Percentiles rank a stretch among this genome's conserved stretches.
Evolutionary conservation across 2,113 vertebrate species (phyloP).

Genomic region (Chloropsis cyanopogon): DNA sequence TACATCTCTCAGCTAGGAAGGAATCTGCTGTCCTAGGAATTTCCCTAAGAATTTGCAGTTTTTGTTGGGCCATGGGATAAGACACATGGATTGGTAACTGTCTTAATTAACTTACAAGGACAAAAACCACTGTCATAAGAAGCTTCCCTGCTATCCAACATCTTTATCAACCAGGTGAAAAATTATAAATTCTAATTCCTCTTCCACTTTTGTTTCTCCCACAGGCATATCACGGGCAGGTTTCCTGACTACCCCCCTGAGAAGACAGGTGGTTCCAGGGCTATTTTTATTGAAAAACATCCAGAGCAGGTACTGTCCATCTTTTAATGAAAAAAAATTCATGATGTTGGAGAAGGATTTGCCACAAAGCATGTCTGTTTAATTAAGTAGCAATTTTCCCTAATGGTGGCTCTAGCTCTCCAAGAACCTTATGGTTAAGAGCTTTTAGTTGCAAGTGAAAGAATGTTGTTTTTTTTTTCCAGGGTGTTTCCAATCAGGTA

Average conservation of each 20-base stretch:
- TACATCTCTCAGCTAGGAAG: background rate
- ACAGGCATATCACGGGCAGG: slow-evolving; percentile 76
- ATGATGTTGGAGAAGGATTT: background rate
- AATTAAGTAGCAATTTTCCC: background rate
- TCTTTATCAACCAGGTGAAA: background rate
- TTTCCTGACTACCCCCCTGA: slow-evolving; percentile 80
- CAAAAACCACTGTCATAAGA: background rate
- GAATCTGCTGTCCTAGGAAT: background rate
- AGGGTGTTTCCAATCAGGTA: background rate
- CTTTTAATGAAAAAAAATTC: background rate
- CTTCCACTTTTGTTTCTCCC: background rate
- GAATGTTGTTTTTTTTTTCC: background rate
- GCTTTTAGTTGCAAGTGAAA: background rate
- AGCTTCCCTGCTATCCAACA: background rate
- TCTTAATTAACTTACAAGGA: background rate
- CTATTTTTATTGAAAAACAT: slow-evolving; percentile 79
- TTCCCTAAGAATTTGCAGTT: background rate
- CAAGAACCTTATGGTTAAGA: background rate
- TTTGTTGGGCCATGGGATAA: background rate
- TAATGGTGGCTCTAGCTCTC: background rate
- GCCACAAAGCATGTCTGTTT: background rate
- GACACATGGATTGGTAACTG: background rate
- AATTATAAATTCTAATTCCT: background rate
- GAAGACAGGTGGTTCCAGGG: slow-evolving; percentile 77
- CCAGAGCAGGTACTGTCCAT: slow-evolving; percentile 76